Base-by-base conservation (phyloP, 2,113 vertebrate species). In the Nerophis lumbriciformis region DNA sequence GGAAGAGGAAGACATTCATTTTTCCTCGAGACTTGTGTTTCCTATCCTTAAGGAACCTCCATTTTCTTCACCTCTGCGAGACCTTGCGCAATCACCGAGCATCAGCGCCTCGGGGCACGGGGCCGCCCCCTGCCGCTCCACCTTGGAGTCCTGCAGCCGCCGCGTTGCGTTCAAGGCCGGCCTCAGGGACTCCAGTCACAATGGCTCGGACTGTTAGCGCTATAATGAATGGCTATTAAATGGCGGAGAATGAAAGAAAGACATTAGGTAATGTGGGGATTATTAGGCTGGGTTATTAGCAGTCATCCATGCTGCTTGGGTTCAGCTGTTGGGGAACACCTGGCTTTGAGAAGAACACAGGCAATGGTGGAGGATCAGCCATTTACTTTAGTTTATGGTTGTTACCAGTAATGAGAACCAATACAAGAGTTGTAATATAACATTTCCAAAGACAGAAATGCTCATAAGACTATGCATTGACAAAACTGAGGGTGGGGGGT, bases 271-370 rank as follows among this genome's bases (percentile, higher is more conserved):
- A 80, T 73, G 68, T 71, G 60, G 48, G 72, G 75, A 84, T 85
- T 84, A 85, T 85, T 87, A 87, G 81, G 82, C 72, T 83, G 78
- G 81, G 79, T 81, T 88, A 85, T 88, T 84, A 85, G 80, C 83
- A 87, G 76, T 78, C 86, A 83, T 84, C 84, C 84, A 69, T 85
- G 73, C 55, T 71, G 69, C 58, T 77, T 42, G 72, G 84, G 84
- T 88, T 86, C 84, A 85, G 73, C 77, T 87, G 78, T 79, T 75
- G 58, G 77, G 62, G 71, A 75, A 73, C 66, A 71, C 72, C 53
- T 59, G 52, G 39, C 55, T 44, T 19, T 38, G 55, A 44, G 71
- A 61, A 14, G 42, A 14, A 51, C 50, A 11, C 28, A 15, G 11
- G 35, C 28, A 55, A n/a, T 37, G 13, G 35, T 14, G 42, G 11